Conservation (phyloP, 2,888 invertebrate species). For the Augiades crinisus region DNA sequence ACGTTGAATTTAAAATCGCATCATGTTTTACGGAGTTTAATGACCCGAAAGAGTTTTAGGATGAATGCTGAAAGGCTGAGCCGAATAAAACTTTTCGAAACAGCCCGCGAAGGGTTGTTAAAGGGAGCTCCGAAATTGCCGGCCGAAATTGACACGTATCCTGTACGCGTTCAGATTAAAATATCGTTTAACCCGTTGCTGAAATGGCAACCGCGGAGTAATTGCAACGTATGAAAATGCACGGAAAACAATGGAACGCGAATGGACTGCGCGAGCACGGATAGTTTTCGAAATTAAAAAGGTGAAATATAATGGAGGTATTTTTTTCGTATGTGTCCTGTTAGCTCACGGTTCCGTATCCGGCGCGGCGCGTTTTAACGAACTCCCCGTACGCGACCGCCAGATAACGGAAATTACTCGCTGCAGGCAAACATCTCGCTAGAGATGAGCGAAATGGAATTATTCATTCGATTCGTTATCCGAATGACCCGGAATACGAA, state of each 20-base stretch:
- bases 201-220: constrained; percentile 15
- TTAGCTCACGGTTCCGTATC: constrained; percentile 39
- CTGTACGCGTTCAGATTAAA: constrained; percentile 12
- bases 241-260: constrained; percentile 27
- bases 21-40: constrained; percentile 18
- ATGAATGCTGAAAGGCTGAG: constrained; percentile 12
- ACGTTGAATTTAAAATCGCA: constrained; percentile 14
- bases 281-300: constrained; percentile 40
- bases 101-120: constrained; percentile 4
- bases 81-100: constrained; percentile 21
- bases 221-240: constrained; percentile 25
- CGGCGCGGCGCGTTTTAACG: constrained; percentile 40
- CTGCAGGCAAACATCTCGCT: constrained; percentile 33
- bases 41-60: constrained; percentile 22
- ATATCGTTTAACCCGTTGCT: constrained; percentile 10
- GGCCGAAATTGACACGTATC: constrained; percentile 22
- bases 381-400: constrained; percentile 36
- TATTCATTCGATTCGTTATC: constrained; percentile 25
- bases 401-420: constrained; percentile 45
- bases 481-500: constrained; percentile 27
- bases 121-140: constrained; percentile 7
- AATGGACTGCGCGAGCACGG: constrained; percentile 11
- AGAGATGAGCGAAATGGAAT: constrained; percentile 26
- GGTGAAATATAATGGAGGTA: constrained; percentile 38
- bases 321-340: constrained; percentile 38